Conservation (phyloP, 2,113 vertebrate species). For the Lepisosteus osseus region DNA sequence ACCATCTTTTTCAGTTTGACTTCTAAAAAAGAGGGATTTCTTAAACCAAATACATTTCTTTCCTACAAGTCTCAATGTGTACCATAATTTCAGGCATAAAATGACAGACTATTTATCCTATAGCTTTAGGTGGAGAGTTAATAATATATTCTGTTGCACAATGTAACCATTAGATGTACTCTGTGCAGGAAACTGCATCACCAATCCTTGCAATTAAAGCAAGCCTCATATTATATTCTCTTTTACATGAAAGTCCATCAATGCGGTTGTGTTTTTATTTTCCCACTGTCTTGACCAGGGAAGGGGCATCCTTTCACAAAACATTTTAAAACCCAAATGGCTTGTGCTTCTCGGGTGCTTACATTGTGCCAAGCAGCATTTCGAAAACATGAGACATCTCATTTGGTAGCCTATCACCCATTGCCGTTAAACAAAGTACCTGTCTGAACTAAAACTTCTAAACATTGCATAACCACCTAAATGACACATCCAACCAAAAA, state of each 20-base stretch:
- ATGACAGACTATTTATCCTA: slow-evolving; percentile 57
- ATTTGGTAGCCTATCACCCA: slow-evolving; percentile 18
- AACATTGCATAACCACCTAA: slow-evolving; percentile 12
- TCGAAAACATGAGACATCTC: too few species aligned
- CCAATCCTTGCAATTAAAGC: slow-evolving; percentile 65
- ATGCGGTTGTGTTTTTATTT: too few species aligned
- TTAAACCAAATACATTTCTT: too few species aligned
- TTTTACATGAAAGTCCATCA: background rate
- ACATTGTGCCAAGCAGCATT: too few species aligned
- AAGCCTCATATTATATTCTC: slow-evolving; percentile 48
- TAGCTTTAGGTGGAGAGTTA: slow-evolving; percentile 51
- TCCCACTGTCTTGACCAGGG: too few species aligned
- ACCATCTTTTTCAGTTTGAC: background rate
- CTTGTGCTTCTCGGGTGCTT: too few species aligned
- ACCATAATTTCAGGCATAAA: slow-evolving; percentile 58
- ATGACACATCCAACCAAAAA: slow-evolving; percentile 3
- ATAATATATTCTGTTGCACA: slow-evolving; percentile 59
- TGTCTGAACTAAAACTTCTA: slow-evolving; percentile 27
- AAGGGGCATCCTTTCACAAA: too few species aligned
- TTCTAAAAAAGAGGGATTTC: too few species aligned
- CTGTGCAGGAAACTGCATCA: slow-evolving; percentile 57
- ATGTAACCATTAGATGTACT: slow-evolving; percentile 64
- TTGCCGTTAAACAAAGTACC: slow-evolving; percentile 25
- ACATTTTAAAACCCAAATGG: too few species aligned
- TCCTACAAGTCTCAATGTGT: slow-evolving; percentile 48